These are phyloP conservation scores for Crambe crambe DNA, from an alignment of 37 sponge, comb jelly and placozoan genomes.

Conservation along the genomic window DNA sequence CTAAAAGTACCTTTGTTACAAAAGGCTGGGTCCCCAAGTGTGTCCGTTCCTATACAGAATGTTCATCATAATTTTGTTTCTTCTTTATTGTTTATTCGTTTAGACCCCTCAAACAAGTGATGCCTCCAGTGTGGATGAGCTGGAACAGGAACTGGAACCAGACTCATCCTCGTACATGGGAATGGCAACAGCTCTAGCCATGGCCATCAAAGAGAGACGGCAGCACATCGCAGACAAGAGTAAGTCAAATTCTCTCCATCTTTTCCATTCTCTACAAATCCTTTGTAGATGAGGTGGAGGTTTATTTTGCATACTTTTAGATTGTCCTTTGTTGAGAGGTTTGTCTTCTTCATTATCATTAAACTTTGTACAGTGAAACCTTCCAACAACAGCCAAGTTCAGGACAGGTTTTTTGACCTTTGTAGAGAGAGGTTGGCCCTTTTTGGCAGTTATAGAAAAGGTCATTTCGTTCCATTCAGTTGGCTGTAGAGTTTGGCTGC, in stretches of 20 bases:
- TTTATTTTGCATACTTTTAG: too few relatives aligned
- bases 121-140: not conserved
- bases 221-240: constrained; percentile 32
- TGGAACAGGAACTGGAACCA: constrained; percentile 30
- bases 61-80: too few relatives aligned
- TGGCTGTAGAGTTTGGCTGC: too few relatives aligned
- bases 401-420: too few relatives aligned
- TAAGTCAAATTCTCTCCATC: not conserved
- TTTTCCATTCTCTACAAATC: not conserved
- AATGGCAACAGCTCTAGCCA: constrained; percentile 60
- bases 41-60: not conserved
- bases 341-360: not conserved
- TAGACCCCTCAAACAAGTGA: too few relatives aligned
- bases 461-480: too few relatives aligned
- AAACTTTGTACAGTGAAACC: too few relatives aligned
- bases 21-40: not conserved
- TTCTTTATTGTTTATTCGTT: too few relatives aligned
- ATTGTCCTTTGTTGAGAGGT: too few relatives aligned
- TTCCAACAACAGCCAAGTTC: too few relatives aligned
- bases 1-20: not conserved
- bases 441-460: too few relatives aligned
- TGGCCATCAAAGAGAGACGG: constrained; percentile 55
- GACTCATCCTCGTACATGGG: constrained; percentile 44
- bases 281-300: not conserved
- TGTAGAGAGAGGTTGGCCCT: too few relatives aligned